A percentile compares a stretch with the other conserved stretches of the same genome.
Conservation (phyloP, 1,140 invertebrate species). For the Choristoneura fumiferana region DNA sequence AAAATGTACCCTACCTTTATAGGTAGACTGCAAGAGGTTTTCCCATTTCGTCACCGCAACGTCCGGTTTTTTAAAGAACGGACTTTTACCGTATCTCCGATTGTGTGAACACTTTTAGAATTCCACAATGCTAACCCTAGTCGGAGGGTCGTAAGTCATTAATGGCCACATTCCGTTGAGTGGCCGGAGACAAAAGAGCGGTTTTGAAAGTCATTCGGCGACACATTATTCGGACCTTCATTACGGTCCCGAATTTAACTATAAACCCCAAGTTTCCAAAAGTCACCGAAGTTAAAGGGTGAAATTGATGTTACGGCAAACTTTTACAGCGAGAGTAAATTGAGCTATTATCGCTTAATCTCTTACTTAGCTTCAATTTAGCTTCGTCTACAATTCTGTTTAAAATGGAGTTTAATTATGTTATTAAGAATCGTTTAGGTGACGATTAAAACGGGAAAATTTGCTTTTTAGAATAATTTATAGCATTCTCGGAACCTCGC, state of each 20-base stretch:
- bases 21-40: no score
- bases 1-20: no score
- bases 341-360: constrained; percentile 14
- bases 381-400: background rate
- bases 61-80: no score
- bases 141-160: constrained; percentile 5
- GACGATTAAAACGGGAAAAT: background rate
- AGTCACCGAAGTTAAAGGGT: constrained; percentile 9
- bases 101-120: no score
- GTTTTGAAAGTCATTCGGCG: constrained; percentile 4
- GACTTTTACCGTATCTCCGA: no score
- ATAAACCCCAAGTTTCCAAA: constrained; percentile 8
- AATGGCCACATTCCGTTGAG: constrained; percentile 8
- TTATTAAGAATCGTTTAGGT: background rate
- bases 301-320: constrained; percentile 6
- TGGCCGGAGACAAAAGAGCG: constrained; percentile 10
- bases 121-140: no score
- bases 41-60: no score
- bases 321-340: constrained; percentile 12
- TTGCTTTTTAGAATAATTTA: no score
- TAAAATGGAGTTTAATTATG: background rate
- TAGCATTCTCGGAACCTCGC: no score
- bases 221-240: constrained; percentile 7
- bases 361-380: background rate
- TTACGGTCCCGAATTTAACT: constrained; percentile 10